These are phyloP conservation scores for Heliconius hortense DNA, from an alignment of 2,888 invertebrate species.

Conservation along the genomic window DNA sequence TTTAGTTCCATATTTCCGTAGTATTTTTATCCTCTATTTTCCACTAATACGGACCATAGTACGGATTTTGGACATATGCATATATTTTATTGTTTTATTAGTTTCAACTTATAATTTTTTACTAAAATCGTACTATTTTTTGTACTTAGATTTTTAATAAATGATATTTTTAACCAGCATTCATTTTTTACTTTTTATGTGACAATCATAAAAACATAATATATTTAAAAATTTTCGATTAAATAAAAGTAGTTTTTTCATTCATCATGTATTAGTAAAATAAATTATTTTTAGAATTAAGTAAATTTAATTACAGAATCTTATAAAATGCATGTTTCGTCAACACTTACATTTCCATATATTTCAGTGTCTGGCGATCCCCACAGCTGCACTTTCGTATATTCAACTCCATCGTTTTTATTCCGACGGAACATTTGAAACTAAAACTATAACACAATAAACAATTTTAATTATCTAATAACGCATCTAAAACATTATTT, in stretches of 20 bases:
- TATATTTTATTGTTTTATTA: not conserved
- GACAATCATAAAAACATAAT: too few species aligned
- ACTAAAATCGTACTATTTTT: not conserved
- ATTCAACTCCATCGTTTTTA: constrained; percentile 55
- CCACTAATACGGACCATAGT: not conserved
- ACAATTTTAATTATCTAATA: not conserved
- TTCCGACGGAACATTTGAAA: constrained; percentile 66
- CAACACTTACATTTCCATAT: constrained; percentile 34
- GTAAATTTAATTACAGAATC: not conserved
- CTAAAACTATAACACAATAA: constrained; percentile 14
- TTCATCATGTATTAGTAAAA: not conserved
- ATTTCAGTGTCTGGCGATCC: constrained; percentile 47
- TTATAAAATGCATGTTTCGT: not conserved
- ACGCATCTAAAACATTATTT: not conserved
- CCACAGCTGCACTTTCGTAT: constrained; percentile 60
- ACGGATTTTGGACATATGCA: not conserved
- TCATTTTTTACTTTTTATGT: too few species aligned
- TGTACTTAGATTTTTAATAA: not conserved
- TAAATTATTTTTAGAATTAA: not conserved
- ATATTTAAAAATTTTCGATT: too few species aligned
- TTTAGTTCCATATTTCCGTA: too few species aligned
- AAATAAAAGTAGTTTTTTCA: too few species aligned
- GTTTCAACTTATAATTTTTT: not conserved
- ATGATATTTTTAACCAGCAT: too few species aligned
- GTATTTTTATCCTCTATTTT: too few species aligned